Percentiles rank a stretch among this genome's conserved stretches.
These are phyloP conservation scores for Varanus salvator DNA, from an alignment of 2,113 vertebrate species.

Conservation along the genomic window DNA sequence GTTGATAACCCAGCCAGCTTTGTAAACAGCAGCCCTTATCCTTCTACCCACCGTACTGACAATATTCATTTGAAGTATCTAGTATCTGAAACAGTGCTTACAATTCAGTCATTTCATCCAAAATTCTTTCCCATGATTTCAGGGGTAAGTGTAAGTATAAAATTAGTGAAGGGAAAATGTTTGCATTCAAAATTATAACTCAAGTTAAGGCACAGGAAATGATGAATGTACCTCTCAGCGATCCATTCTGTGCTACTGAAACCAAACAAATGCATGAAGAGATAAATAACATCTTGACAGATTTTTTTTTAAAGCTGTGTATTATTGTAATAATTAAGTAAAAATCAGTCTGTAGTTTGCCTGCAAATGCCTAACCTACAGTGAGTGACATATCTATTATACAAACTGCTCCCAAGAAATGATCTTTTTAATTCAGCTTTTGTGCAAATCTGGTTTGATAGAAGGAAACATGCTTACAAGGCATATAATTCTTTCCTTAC, in stretches of 20 bases:
- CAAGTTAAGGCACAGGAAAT: background rate
- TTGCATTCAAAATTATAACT: constrained; percentile 28
- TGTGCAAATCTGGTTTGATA: constrained; percentile 62
- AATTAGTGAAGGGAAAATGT: background rate
- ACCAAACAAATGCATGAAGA: constrained; percentile 30
- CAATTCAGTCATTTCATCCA: constrained; percentile 27
- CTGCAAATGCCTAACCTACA: constrained; percentile 12
- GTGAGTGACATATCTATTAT: constrained; percentile 57
- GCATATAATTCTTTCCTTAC: constrained; percentile 69
- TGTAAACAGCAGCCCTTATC: constrained; percentile 20
- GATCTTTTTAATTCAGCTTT: constrained; percentile 60
- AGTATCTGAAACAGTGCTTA: background rate
- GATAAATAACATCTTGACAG: constrained; percentile 27
- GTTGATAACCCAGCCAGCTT: constrained; percentile 33
- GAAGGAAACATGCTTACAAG: constrained; percentile 58
- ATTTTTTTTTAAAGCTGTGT: constrained; percentile 3
- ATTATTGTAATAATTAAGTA: constrained; percentile 42
- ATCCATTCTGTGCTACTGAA: constrained; percentile 8
- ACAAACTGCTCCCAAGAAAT: constrained; percentile 48
- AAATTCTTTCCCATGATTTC: constrained; percentile 32
- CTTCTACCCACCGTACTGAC: background rate
- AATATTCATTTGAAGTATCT: constrained; percentile 37
- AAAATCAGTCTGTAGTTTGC: constrained; percentile 38
- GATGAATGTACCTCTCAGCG: background rate
- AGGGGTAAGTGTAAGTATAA: constrained; percentile 25